Conservation (phyloP, 2,888 invertebrate genomes). For the Sussaba pulchella region DNA sequence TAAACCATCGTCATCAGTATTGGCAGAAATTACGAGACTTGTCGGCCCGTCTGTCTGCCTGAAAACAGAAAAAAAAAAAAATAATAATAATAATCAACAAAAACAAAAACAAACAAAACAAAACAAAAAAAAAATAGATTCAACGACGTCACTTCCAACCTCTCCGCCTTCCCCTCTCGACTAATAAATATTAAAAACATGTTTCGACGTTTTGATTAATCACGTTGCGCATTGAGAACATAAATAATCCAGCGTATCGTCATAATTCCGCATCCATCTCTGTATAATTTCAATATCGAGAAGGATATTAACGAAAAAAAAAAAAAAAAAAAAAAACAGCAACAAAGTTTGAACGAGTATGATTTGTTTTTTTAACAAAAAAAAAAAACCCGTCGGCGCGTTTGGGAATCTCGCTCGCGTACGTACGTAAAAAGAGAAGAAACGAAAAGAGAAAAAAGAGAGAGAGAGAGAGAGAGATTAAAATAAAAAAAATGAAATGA, state of each 20-base stretch:
- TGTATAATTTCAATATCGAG: slow-evolving; percentile 71
- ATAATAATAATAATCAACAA: slow-evolving; percentile 30
- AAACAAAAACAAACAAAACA: slow-evolving; percentile 35
- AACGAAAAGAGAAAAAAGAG: too few species aligned
- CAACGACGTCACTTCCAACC: slow-evolving; percentile 50
- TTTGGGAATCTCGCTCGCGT: slow-evolving; percentile 29
- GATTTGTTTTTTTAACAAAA: slow-evolving; percentile 20
- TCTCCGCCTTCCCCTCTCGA: slow-evolving; percentile 72
- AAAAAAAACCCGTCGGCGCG: slow-evolving; percentile 13
- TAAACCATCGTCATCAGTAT: slow-evolving; percentile 84
- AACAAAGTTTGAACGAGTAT: neutral
- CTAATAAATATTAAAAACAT: slow-evolving; percentile 77
- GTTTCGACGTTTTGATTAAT: slow-evolving; percentile 79
- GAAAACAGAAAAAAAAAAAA: slow-evolving; percentile 47
- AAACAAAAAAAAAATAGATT: slow-evolving; percentile 51
- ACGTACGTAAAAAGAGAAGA: neutral
- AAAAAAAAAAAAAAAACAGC: slow-evolving; percentile 34
- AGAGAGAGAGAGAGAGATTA: too few species aligned
- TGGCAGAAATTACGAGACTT: slow-evolving; percentile 76
- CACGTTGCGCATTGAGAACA: slow-evolving; percentile 73
- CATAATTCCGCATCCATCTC: slow-evolving; percentile 75
- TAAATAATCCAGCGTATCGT: slow-evolving; percentile 77
- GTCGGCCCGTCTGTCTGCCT: slow-evolving; percentile 77
- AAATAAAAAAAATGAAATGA: neutral
- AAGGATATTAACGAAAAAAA: neutral